Conservation (phyloP, 2,113 vertebrate species). For the Tetraodon nigroviridis region DNA sequence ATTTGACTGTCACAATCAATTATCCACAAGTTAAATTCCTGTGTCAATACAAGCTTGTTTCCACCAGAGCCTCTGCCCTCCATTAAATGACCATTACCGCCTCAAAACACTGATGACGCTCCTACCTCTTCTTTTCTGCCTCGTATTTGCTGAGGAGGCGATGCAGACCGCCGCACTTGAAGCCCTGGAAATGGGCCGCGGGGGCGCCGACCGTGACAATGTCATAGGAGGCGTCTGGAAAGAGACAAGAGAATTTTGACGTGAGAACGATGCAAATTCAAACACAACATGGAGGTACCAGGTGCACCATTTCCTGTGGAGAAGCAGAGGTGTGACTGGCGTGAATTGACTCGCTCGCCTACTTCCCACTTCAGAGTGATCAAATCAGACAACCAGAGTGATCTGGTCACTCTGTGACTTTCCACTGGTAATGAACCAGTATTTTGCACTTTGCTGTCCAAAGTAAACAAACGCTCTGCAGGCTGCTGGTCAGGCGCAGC, state of each 20-base stretch:
- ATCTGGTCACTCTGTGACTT: too few relatives aligned
- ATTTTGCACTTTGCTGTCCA: constrained; percentile 37
- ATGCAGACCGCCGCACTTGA: constrained; percentile 93
- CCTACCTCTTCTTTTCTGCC: constrained; percentile 92
- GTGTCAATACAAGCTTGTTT: constrained; percentile 31
- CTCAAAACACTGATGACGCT: neutral
- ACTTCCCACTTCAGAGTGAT: neutral
- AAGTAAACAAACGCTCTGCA: constrained; percentile 61
- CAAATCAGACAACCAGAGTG: too few relatives aligned
- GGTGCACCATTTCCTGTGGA: neutral
- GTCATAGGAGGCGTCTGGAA: constrained; percentile 89
- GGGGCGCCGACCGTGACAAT: constrained; percentile 94
- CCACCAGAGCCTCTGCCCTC: constrained; percentile 14
- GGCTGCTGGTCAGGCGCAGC: constrained; percentile 29
- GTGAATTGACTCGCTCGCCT: neutral
- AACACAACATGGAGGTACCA: neutral
- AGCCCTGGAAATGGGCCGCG: constrained; percentile 93
- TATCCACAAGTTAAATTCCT: constrained; percentile 34
- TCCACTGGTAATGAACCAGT: too few relatives aligned
- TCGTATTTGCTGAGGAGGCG: constrained; percentile 89
- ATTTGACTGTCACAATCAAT: constrained; percentile 48
- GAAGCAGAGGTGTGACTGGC: too few relatives aligned
- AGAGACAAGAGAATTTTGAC: constrained; percentile 6
- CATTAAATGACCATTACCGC: constrained; percentile 17
- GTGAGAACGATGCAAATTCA: neutral